Evolutionary conservation across 2,888 invertebrate species (phyloP), one percentile per base, ranked within the genome.

Genomic region (Euphydryas editha): DNA sequence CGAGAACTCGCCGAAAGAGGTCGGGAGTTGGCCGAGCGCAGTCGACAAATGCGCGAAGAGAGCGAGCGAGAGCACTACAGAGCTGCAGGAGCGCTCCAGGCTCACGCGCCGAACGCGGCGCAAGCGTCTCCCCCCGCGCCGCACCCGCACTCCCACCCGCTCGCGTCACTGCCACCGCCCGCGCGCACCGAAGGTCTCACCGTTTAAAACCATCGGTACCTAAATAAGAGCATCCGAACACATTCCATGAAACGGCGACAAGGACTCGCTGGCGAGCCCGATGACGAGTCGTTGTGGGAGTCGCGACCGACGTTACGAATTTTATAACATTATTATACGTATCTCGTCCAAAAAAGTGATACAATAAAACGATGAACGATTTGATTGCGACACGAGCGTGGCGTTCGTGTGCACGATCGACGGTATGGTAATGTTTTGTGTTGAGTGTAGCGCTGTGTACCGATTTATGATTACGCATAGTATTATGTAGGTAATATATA

Each of bases 121-220:
- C 86, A 86, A 66, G 67, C 80, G 65, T 83, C 81, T 3, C 81
- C 85, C 21, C 90, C 92, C 65, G 73, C 74, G 68, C 74, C 68
- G 59, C 77, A 62, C 70, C 83, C 65, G 66, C 73, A 73, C 76
- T 76, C 86, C 71, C 88, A 80, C 73, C 86, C 93, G 59, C 93
- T 95, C 74, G 89, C 95, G 75, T 93, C 95, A 30, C 90, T 94
- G 36, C 94, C 95, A 62, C 94, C 94, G n/a, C 93, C 94, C 61
- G 92, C 94, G 21, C 93, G 95, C 79, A 95, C 96, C 67, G 96
- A 96, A 82, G 96, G 96, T 55, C 93, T 96, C 81, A 95, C 96
- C 77, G 96, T 96, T 86, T 96, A 93, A 93, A 79, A 77, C 66
- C 44, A 49, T 46, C 44, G 57, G 49, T 18, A 36, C 59, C 21